Conservation (phyloP, 2,113 vertebrate genomes). For the Pseudorhombus dupliciocellatus region DNA sequence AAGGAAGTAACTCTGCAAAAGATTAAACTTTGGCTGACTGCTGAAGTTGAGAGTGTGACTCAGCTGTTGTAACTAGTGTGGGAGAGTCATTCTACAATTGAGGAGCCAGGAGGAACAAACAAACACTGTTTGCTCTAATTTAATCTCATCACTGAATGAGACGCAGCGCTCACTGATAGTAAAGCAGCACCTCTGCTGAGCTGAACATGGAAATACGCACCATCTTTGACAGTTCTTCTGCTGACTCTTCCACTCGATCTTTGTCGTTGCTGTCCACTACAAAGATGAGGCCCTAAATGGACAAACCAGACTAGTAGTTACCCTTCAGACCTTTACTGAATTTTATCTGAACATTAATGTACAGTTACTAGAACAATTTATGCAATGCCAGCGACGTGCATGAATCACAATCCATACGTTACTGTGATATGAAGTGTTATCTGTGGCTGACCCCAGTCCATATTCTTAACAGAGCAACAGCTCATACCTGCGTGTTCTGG, state of each 20-base stretch:
- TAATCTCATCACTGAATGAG: not conserved
- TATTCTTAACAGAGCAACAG: not conserved
- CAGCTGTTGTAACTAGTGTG: not conserved
- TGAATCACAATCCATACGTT: not conserved
- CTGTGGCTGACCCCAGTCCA: not conserved
- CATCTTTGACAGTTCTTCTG: slow-evolving; percentile 92
- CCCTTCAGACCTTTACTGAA: not conserved
- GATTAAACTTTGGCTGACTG: not conserved
- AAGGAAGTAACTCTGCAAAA: not conserved
- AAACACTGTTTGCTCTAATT: not conserved
- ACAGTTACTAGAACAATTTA: no score
- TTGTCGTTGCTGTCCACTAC: slow-evolving; percentile 96
- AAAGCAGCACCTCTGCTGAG: not conserved
- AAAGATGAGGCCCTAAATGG: slow-evolving; percentile 89
- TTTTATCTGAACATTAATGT: no score
- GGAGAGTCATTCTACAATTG: not conserved
- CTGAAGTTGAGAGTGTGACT: not conserved
- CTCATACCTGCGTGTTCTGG: slow-evolving; percentile 91
- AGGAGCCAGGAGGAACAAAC: not conserved
- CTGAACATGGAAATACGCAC: slow-evolving; percentile 68
- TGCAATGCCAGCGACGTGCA: no score
- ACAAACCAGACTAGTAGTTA: not conserved
- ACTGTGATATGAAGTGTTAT: not conserved
- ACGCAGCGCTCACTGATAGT: not conserved
- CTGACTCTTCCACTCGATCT: slow-evolving; percentile 89